Conservation (phyloP, 2,113 vertebrate species). For the Jaculus jaculus region DNA sequence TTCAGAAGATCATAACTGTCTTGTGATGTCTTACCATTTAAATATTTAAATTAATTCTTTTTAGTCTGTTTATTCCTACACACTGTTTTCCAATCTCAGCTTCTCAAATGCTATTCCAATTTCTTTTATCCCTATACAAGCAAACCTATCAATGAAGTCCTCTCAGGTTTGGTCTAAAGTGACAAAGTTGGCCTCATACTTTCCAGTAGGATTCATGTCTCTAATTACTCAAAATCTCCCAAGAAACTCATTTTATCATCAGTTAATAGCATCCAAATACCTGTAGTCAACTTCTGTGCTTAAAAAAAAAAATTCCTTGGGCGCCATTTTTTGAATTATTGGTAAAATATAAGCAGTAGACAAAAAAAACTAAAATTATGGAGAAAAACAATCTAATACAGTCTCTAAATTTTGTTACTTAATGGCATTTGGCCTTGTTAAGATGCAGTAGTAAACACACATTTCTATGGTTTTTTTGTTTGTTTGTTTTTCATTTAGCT, state of each 20-base stretch:
- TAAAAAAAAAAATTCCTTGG: not conserved
- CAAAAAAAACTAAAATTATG: constrained; percentile 16
- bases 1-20: not conserved
- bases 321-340: constrained; percentile 13
- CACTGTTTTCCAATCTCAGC: not conserved
- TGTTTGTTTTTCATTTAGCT: not conserved
- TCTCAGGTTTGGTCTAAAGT: not conserved
- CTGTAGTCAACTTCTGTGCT: not conserved
- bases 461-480: not conserved
- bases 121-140: not conserved
- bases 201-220: not conserved
- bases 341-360: constrained; percentile 26
- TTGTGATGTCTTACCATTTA: not conserved
- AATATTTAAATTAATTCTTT: not conserved
- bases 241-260: constrained; percentile 29
- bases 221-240: constrained; percentile 36
- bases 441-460: not conserved
- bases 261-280: not conserved
- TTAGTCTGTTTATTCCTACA: not conserved
- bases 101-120: not conserved
- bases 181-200: not conserved
- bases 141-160: not conserved
- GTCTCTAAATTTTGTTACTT: not conserved
- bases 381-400: not conserved
- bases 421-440: not conserved